Evolutionary conservation across 2,888 invertebrate species (phyloP), one percentile per base, ranked within the genome.

Genomic region (Melieria picta): DNA sequence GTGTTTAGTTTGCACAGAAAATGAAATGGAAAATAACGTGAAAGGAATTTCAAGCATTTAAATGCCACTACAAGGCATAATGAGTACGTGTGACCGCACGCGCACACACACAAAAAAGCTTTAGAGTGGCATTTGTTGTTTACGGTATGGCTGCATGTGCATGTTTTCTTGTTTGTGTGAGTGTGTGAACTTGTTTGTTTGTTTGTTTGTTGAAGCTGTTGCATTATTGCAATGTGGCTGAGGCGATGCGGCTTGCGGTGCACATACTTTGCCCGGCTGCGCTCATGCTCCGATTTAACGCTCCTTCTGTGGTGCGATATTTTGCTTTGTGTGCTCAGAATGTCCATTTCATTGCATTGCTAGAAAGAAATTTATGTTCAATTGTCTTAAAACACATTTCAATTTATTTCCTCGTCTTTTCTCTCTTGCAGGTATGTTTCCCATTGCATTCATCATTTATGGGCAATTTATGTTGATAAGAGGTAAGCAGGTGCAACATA

Each of bases 11-110:
- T 57, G 9, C 65, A 66, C 47, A 66, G 66, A 58, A 57, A 66
- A 47, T 66, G 66, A 66, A 66, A 66, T 48, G 56, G 66, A 66
- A 30, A 66, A 66, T 66, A 58, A 66, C 58, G 57, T 58, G 66
- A 48, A 66, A 42, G 47, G 66, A 66, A 57, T 66, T 66, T 58
- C 66, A 57, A 66, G 57, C 57, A 56, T 57, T 65, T 65, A 66
- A 66, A 66, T 65, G 55, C 13, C 65, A 30, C 48, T 57, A 48
- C 57, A 16, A 9, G 10, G 68, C 45, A 46, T 60, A 68, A 68
- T 45, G 61, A 55, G 46, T 52, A 7, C 5, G 30, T 30, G 30
- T 30, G 30, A 30, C 30, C 30, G 30, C 3, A 11, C 58, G 43
- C 13, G n/a, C 52, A 65, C 6, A 55, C 45, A n/a, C 58, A n/a